A percentile compares a stretch with the other conserved stretches of the same genome.
Evolutionary conservation across 2,113 vertebrate genomes (phyloP).

Genomic region (Arizona elegans): DNA sequence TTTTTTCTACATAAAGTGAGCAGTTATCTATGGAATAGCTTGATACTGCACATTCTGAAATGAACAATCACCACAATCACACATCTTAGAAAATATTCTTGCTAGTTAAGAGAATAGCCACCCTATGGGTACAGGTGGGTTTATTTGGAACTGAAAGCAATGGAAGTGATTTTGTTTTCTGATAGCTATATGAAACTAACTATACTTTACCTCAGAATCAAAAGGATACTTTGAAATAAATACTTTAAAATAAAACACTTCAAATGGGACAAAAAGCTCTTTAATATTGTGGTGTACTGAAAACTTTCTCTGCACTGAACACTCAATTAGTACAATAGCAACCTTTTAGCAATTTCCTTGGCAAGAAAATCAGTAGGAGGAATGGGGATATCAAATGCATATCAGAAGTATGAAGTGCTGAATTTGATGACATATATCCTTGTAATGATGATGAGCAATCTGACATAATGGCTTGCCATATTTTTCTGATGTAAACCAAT

Average conservation of each 20-base stretch:
- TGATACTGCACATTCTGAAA: not conserved
- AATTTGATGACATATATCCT: not conserved
- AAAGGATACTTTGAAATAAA: not conserved
- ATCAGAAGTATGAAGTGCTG: not conserved
- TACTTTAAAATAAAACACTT: not conserved
- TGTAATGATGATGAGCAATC: not conserved
- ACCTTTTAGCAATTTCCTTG: not conserved
- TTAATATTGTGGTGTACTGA: not conserved
- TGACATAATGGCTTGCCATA: not conserved
- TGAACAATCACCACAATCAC: not conserved
- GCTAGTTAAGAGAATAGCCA: not conserved
- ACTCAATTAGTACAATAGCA: not conserved
- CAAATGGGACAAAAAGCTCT: not conserved
- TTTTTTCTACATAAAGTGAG: not conserved
- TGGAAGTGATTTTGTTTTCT: not conserved
- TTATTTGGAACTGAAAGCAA: not conserved
- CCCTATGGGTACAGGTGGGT: not conserved
- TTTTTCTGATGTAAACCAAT: not conserved
- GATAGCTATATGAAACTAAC: not conserved
- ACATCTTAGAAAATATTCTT: not conserved
- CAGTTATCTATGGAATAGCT: not conserved
- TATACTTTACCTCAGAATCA: not conserved
- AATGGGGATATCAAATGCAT: not conserved
- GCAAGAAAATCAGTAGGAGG: not conserved
- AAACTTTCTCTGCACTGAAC: not conserved